These are phyloP conservation scores for Lycodopsis pacificus DNA, from an alignment of 2,797 vertebrate genomes.

Conservation along the genomic window DNA sequence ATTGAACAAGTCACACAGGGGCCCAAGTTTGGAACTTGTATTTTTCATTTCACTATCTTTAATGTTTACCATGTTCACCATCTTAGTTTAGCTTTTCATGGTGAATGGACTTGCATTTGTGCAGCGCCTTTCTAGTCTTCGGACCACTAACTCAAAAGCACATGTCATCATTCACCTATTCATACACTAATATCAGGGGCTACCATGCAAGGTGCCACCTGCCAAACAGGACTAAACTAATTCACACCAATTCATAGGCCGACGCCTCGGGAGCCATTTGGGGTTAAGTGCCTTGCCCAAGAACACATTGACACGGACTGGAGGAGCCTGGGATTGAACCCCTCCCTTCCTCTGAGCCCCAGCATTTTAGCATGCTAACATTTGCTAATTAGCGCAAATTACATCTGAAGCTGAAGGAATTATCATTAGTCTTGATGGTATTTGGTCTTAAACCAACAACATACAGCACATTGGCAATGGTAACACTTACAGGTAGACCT, in stretches of 20 bases:
- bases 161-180: too few species aligned
- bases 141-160: too few species aligned
- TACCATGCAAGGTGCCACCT: too few species aligned
- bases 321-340: background rate
- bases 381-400: background rate
- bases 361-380: background rate
- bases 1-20: background rate
- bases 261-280: too few species aligned
- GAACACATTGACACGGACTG: too few species aligned
- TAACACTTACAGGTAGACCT: conserved; percentile 82
- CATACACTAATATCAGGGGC: too few species aligned
- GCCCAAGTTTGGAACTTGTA: background rate
- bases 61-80: background rate
- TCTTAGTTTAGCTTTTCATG: background rate
- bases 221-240: too few species aligned
- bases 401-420: background rate
- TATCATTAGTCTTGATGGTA: background rate
- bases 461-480: background rate
- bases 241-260: too few species aligned
- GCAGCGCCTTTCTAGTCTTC: too few species aligned
- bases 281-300: too few species aligned
- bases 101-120: background rate
- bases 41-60: background rate
- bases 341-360: too few species aligned
- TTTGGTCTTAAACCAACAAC: background rate